phyloP scores from a whole-genome alignment of 2,113 vertebrate species.

The Chloropsis cyanopogon region DNA sequence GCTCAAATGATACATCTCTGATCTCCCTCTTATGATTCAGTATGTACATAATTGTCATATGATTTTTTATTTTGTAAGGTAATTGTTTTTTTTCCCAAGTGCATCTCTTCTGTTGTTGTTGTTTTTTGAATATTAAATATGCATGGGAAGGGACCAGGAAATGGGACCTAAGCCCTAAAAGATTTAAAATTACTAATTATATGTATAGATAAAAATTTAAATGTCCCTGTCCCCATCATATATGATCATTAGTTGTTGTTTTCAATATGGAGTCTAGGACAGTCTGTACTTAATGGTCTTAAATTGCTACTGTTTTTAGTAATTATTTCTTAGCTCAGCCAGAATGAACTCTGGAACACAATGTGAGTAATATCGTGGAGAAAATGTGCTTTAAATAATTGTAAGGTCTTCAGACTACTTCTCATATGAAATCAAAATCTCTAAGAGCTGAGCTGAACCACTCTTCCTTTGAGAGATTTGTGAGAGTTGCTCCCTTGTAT shows the following conservation, averaged over 20 bases:
- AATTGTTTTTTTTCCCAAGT: background rate
- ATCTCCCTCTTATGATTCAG: conserved; percentile 16
- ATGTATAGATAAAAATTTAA: background rate
- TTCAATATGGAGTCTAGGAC: background rate
- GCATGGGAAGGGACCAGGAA: background rate
- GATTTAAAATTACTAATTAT: background rate
- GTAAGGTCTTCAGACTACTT: background rate
- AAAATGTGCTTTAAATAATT: background rate
- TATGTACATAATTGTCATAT: background rate
- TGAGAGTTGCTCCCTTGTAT: background rate
- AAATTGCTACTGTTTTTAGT: background rate
- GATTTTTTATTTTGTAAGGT: conserved; percentile 1
- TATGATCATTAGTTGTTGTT: background rate
- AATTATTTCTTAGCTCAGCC: background rate
- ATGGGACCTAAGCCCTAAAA: background rate
- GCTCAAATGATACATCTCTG: background rate
- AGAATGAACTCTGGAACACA: background rate
- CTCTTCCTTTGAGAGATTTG: background rate
- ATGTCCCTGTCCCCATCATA: background rate
- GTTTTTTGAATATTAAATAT: background rate
- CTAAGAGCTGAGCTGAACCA: background rate
- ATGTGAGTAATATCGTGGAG: background rate
- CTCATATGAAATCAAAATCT: background rate
- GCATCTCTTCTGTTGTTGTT: background rate
- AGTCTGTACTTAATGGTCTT: background rate